Percentiles rank a stretch among this genome's conserved stretches.
Evolutionary conservation across 2,797 vertebrate genomes (phyloP).

Genomic region (Dicrostonyx torquatus): DNA sequence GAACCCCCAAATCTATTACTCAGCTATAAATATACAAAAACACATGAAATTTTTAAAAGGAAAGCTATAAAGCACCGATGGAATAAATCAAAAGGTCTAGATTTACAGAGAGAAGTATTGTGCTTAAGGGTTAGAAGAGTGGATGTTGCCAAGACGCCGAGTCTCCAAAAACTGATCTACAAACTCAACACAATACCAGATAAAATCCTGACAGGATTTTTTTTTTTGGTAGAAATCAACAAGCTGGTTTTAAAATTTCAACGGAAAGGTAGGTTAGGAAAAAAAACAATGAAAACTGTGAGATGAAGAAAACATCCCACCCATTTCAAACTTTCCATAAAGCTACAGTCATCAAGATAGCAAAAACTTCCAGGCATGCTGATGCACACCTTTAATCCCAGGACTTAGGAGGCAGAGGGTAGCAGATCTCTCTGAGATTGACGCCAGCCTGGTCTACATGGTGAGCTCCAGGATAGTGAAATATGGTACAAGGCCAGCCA

Average conservation of each 20-base stretch:
- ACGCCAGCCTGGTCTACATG: neutral
- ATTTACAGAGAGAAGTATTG: neutral
- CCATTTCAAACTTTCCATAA: slow-evolving; percentile 46
- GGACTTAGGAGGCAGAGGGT: no score
- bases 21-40: slow-evolving; percentile 43
- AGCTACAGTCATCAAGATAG: neutral
- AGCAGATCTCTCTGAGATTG: no score
- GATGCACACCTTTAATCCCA: no score
- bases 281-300: neutral
- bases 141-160: neutral
- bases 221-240: neutral
- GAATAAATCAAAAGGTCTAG: slow-evolving; percentile 34
- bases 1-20: neutral
- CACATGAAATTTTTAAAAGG: neutral
- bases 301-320: slow-evolving; percentile 21
- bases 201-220: neutral
- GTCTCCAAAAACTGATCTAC: neutral
- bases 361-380: neutral
- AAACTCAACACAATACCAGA: slow-evolving; percentile 13
- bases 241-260: slow-evolving; percentile 36
- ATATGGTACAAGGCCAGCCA: neutral
- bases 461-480: neutral
- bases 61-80: neutral
- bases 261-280: neutral
- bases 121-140: neutral